phyloP scores from a whole-genome alignment of 2,113 vertebrate species.

The Ornithorhynchus anatinus region DNA sequence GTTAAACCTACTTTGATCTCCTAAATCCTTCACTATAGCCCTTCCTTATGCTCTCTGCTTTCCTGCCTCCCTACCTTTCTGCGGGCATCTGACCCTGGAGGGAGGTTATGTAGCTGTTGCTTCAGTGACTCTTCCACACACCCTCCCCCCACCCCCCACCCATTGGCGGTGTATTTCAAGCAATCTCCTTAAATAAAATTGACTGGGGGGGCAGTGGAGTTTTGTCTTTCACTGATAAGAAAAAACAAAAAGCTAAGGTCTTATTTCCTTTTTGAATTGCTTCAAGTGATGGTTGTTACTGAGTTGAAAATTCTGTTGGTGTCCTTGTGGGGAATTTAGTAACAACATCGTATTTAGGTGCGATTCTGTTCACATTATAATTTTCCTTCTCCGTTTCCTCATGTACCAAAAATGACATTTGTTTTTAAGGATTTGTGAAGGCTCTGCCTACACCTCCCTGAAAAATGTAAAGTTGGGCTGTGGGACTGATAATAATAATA shows the following conservation, averaged over 20 bases:
- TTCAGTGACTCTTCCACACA: no score
- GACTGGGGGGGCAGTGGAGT: constrained; percentile 20
- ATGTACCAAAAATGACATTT: not conserved
- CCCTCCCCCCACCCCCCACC: constrained; percentile 33
- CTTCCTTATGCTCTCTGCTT: no score
- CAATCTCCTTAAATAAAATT: constrained; percentile 61
- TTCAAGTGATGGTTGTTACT: not conserved
- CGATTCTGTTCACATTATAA: not conserved
- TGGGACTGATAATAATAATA: no score
- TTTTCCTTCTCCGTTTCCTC: not conserved
- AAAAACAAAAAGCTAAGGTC: constrained; percentile 43
- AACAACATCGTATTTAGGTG: not conserved
- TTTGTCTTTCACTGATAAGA: constrained; percentile 57
- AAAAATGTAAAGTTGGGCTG: not conserved
- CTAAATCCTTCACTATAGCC: not conserved
- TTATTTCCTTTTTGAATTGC: constrained; percentile 12
- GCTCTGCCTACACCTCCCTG: not conserved
- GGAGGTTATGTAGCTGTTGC: constrained; percentile 57
- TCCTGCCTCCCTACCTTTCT: not conserved
- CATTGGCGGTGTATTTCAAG: constrained; percentile 67
- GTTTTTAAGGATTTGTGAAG: not conserved
- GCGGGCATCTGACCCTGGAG: not conserved
- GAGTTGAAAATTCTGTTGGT: not conserved
- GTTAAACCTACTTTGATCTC: not conserved
- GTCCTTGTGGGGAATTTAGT: not conserved